Evolutionary conservation across 92 coral and sea anemone genomes (phyloP).

Genomic region (Isaurus tuberculatus): DNA sequence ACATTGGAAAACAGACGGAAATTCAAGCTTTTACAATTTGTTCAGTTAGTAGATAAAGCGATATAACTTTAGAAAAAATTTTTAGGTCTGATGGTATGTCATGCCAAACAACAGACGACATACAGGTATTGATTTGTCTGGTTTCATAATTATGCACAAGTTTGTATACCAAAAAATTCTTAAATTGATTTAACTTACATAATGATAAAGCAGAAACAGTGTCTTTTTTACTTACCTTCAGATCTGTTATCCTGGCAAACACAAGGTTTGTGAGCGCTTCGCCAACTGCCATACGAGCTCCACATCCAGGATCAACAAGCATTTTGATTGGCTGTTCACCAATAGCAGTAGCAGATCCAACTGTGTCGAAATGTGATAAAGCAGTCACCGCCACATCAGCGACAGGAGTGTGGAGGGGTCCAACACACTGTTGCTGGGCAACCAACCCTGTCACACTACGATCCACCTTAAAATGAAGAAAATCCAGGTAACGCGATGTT

Average conservation of each 20-base stretch:
- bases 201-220: not conserved
- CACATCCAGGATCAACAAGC: conserved; percentile 82
- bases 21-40: no score
- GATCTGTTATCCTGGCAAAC: conserved; percentile 90
- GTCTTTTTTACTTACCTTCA: conserved; percentile 69
- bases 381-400: conserved; percentile 98
- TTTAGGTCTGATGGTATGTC: no score
- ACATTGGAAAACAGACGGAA: no score
- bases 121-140: no score
- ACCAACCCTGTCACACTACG: conserved; percentile 98
- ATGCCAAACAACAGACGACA: no score
- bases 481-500: not conserved
- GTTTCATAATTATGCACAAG: no score
- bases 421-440: conserved; percentile 99
- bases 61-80: no score
- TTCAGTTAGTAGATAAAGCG: no score
- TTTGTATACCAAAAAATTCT: no score
- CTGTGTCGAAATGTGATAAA: conserved; percentile 77
- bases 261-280: conserved; percentile 96
- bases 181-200: not conserved
- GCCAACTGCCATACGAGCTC: conserved; percentile 97
- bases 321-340: conserved; percentile 99
- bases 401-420: conserved; percentile 94
- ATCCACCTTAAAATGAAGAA: conserved; percentile 74
- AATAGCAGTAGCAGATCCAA: conserved; percentile 96